Evolutionary conservation across 2,797 vertebrate genomes (phyloP).

Genomic region (Anguilla obscura): DNA sequence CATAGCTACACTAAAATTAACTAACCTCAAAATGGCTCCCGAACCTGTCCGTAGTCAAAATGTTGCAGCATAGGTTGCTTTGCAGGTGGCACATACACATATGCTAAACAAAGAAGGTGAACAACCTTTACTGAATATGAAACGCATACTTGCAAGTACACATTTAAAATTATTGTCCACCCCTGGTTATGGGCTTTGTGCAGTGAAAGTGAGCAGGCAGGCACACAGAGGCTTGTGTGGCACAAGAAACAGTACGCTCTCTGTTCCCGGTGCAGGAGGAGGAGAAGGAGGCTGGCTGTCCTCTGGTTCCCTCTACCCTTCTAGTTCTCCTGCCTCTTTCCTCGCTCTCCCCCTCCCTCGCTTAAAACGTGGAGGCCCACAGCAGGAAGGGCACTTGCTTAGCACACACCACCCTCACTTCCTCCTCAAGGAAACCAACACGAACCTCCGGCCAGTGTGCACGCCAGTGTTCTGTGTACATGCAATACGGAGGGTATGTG

Average conservation of each 20-base stretch:
- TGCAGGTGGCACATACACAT: too few relatives aligned
- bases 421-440: not conserved
- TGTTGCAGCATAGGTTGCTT: too few relatives aligned
- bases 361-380: not conserved
- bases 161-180: not conserved
- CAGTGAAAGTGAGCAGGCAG: not conserved
- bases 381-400: not conserved
- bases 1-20: too few relatives aligned
- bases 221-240: not conserved
- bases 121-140: too few relatives aligned
- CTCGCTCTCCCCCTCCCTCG: not conserved
- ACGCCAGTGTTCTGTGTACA: not conserved
- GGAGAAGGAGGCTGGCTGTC: not conserved
- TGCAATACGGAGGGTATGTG: not conserved
- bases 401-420: not conserved
- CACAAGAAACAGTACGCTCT: not conserved
- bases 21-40: too few relatives aligned
- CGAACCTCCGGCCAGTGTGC: not conserved
- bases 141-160: too few relatives aligned
- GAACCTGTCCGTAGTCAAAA: too few relatives aligned
- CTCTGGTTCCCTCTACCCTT: not conserved
- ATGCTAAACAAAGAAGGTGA: too few relatives aligned
- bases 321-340: not conserved
- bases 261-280: not conserved
- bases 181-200: not conserved